Evolutionary conservation across 2,113 vertebrate genomes (phyloP).

Genomic region (Lamprologus callipterus): DNA sequence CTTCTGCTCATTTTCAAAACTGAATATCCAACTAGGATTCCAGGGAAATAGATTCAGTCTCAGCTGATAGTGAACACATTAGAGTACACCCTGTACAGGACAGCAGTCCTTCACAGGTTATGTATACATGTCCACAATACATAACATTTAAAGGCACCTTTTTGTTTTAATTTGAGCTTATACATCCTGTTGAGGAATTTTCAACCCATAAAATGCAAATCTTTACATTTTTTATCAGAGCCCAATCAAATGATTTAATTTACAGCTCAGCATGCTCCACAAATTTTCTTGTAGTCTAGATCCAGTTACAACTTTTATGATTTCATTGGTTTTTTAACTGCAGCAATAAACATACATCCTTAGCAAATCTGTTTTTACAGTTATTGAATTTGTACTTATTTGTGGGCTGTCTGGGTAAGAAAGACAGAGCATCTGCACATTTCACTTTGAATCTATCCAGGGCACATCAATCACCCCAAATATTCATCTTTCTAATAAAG

Average conservation of each 20-base stretch:
- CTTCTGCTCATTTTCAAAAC: not conserved
- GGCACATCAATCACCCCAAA: not conserved
- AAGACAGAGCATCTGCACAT: not conserved
- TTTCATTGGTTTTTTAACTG: not conserved
- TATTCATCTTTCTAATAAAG: not conserved
- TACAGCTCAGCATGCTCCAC: not conserved
- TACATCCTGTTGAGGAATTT: not conserved
- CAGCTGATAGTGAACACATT: not conserved
- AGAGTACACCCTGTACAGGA: not conserved
- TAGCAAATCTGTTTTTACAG: not conserved
- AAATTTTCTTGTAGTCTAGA: not conserved
- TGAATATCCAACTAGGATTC: not conserved
- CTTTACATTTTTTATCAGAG: not conserved
- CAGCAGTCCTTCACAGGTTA: not conserved
- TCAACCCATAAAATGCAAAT: not conserved
- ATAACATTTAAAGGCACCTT: not conserved
- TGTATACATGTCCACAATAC: not conserved
- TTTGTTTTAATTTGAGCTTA: accelerated
- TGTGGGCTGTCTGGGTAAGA: not conserved
- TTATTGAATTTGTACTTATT: not conserved
- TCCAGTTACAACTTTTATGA: not conserved
- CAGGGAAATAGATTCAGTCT: not conserved
- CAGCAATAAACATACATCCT: not conserved
- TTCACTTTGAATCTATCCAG: not conserved
- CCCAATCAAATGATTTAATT: not conserved